phyloP scores from a whole-genome alignment of 2,797 vertebrate species.

The Thaleichthys pacificus region DNA sequence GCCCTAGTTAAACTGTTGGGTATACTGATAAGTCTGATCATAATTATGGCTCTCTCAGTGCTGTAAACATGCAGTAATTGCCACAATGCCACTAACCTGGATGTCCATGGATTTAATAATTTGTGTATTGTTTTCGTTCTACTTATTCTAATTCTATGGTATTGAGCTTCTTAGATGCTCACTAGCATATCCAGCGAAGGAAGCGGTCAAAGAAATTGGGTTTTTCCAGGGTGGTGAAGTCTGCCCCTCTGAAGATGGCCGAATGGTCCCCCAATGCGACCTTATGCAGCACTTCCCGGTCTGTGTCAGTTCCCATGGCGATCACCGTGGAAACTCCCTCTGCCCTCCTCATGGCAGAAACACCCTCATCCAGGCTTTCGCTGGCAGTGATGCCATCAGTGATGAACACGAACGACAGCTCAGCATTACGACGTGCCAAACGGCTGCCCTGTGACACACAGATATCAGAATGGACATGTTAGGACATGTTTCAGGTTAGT shows the following conservation, averaged over 20 bases:
- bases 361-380: conserved; percentile 85
- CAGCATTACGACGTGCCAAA: conserved; percentile 81
- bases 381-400: conserved; percentile 87
- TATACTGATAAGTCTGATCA: neutral
- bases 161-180: conserved; percentile 56
- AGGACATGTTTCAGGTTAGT: too few relatives aligned
- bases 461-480: neutral
- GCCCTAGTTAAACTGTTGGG: conserved; percentile 28
- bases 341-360: conserved; percentile 87
- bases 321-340: conserved; percentile 89
- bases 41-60: neutral
- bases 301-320: conserved; percentile 85
- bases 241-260: conserved; percentile 85
- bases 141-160: conserved; percentile 49
- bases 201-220: conserved; percentile 91
- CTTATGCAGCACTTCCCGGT: conserved; percentile 84
- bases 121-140: conserved; percentile 38
- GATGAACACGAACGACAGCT: conserved; percentile 93
- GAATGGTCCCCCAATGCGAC: conserved; percentile 87
- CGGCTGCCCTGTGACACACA: conserved; percentile 37
- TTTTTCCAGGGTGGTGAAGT: conserved; percentile 82
- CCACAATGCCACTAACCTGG: conserved; percentile 9
- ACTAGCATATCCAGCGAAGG: conserved; percentile 92
- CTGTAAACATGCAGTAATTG: conserved; percentile 13
- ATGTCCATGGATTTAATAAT: conserved; percentile 38